phyloP scores from a whole-genome alignment of 2,113 vertebrate species.

The Lates calcarifer region DNA sequence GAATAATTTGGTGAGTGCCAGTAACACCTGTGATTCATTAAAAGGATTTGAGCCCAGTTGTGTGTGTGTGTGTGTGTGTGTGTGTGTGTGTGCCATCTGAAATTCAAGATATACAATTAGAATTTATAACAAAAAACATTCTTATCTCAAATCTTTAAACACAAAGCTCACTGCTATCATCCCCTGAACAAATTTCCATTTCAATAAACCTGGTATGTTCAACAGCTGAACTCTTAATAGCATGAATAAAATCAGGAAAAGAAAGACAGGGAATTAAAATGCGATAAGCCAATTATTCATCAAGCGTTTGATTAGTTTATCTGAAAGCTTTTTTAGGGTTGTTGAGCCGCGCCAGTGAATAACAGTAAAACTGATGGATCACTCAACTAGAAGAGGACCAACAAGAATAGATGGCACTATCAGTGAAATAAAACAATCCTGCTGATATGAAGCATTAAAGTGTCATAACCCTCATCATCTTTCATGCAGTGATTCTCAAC shows the following conservation, averaged over 20 bases:
- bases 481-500: neutral
- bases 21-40: too few relatives aligned
- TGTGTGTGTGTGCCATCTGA: neutral
- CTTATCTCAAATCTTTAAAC: constrained; percentile 9
- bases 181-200: constrained; percentile 6
- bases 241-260: constrained; percentile 15
- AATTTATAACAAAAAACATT: neutral
- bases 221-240: neutral
- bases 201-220: constrained; percentile 8
- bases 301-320: constrained; percentile 18
- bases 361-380: constrained; percentile 8
- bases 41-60: too few relatives aligned
- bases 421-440: neutral
- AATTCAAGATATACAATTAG: neutral
- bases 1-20: too few relatives aligned
- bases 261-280: constrained; percentile 2
- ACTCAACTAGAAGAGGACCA: neutral
- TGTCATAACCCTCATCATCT: constrained; percentile 11
- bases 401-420: neutral
- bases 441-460: constrained; percentile 28
- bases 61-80: neutral
- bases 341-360: neutral
- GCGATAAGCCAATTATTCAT: constrained; percentile 36
- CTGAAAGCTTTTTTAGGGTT: constrained; percentile 27
- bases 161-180: neutral